Base-by-base conservation (phyloP, 1,140 invertebrate species). In the Eurosta solidaginis region DNA sequence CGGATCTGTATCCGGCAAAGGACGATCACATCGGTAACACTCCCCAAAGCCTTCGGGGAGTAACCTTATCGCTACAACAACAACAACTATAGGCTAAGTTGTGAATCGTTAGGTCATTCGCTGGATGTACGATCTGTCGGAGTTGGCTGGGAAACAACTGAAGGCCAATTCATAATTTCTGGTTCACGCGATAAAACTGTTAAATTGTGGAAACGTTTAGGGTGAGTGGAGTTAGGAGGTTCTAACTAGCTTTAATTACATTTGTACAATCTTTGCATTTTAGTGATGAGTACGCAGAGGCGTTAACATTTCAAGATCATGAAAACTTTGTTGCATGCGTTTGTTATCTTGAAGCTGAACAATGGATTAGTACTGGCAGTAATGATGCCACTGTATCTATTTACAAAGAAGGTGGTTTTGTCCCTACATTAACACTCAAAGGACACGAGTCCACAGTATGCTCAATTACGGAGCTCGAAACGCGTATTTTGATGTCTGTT, bases 151-250 rank as follows among this genome's bases (percentile, higher is more conserved):
- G 88, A 96, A 12, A 88, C 96, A n/a, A 89, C 91, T 6, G 88
- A 90, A 9, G 89, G 90, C 6, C 92, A 94, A 83, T 91, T 90
- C 77, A 92, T 97, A 81, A 88, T 97, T 33, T 96, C 96, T 1
- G 94, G 92, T 7, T 97, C 96, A 14, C 90, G 96, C 82, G 96
- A 98, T 88, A 93, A 92, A 87, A 96, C 94, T 22, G 92, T 94
- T 14, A 93, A 94, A 89, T 88, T 96, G 10, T 98, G 96, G 96
- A 92, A 91, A 84, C 92, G 93, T 22, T 91, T 92, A 83, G 92
- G 92, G 95, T 96, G 90, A 89, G 90, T 22, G 1, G n/a, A n/a
- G n/a, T n/a, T 44, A 5, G 10, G 6, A 40, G 74, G n/a, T 20
- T 20, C 4, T 20, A 36, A 22, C 29, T 47, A 20, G 14, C 29